A percentile compares a stretch with the other conserved stretches of the same genome.
Evolutionary conservation across 2,113 vertebrate genomes (phyloP).

Genomic region (Hassar affinis): DNA sequence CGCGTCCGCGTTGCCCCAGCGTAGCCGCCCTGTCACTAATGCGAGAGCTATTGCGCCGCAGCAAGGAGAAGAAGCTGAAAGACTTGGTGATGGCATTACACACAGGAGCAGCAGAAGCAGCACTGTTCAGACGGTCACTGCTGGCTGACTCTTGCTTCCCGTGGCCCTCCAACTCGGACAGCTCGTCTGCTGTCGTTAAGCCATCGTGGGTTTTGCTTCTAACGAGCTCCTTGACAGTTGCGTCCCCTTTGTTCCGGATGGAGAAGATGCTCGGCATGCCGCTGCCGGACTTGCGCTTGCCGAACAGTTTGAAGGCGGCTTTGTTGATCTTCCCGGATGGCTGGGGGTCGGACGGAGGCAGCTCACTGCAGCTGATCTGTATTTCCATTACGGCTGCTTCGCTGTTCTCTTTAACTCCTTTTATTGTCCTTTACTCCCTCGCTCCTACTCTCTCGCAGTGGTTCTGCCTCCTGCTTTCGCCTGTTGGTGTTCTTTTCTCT

Average conservation of each 20-base stretch:
- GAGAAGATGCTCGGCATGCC: conserved; percentile 92
- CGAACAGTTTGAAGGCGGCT: conserved; percentile 95
- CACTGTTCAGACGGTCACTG: conserved; percentile 67
- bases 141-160: conserved; percentile 72
- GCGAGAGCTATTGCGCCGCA: conserved; percentile 79
- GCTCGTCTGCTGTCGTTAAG: conserved; percentile 74
- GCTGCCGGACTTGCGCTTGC: conserved; percentile 82
- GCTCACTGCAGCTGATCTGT: conserved; percentile 82
- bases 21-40: conserved; percentile 71
- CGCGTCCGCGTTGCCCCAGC: conserved; percentile 81
- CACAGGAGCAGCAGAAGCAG: conserved; percentile 54
- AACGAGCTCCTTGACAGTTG: conserved; percentile 76
- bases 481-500: conserved; percentile 63
- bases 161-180: conserved; percentile 68
- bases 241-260: conserved; percentile 86
- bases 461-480: conserved; percentile 60
- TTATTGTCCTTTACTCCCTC: conserved; percentile 50
- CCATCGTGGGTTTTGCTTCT: conserved; percentile 92
- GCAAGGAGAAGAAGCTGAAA: conserved; percentile 88
- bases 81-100: conserved; percentile 85
- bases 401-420: conserved; percentile 54
- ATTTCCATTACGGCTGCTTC: conserved; percentile 80
- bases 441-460: conserved; percentile 39
- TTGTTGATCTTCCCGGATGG: conserved; percentile 93
- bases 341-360: conserved; percentile 77